A percentile compares a stretch with the other conserved stretches of the same genome.
These are phyloP conservation scores for Hemitrygon akajei DNA, from an alignment of 2,797 vertebrate genomes.

Conservation along the genomic window DNA sequence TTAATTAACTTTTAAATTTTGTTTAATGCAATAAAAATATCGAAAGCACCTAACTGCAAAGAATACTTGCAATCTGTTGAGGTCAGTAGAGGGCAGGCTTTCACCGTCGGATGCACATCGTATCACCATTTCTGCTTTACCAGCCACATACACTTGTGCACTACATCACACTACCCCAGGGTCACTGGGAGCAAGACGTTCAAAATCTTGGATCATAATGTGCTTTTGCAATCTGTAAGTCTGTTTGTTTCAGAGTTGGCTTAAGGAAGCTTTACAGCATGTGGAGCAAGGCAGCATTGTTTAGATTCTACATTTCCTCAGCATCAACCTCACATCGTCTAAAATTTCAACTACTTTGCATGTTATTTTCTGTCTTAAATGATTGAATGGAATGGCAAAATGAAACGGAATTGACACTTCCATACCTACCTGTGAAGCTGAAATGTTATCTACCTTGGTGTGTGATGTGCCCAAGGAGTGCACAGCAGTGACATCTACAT, in stretches of 20 bases:
- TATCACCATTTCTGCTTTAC: neutral
- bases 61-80: neutral
- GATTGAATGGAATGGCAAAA: too few relatives aligned
- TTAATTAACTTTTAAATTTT: neutral
- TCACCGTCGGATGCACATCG: neutral
- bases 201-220: neutral
- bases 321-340: too few relatives aligned
- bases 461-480: too few relatives aligned
- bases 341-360: too few relatives aligned
- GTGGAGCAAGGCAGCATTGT: neutral
- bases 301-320: neutral
- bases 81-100: slow-evolving; percentile 8
- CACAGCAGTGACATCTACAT: too few relatives aligned
- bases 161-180: neutral
- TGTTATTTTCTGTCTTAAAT: too few relatives aligned
- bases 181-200: neutral
- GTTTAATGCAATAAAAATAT: neutral
- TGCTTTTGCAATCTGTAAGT: neutral
- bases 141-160: neutral
- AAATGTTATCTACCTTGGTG: too few relatives aligned
- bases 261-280: neutral
- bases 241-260: neutral
- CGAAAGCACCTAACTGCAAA: too few relatives aligned
- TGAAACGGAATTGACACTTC: too few relatives aligned
- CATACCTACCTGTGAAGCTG: too few relatives aligned